phyloP scores from a whole-genome alignment of 2,113 vertebrate species.

The Pygoscelis antarcticus region DNA sequence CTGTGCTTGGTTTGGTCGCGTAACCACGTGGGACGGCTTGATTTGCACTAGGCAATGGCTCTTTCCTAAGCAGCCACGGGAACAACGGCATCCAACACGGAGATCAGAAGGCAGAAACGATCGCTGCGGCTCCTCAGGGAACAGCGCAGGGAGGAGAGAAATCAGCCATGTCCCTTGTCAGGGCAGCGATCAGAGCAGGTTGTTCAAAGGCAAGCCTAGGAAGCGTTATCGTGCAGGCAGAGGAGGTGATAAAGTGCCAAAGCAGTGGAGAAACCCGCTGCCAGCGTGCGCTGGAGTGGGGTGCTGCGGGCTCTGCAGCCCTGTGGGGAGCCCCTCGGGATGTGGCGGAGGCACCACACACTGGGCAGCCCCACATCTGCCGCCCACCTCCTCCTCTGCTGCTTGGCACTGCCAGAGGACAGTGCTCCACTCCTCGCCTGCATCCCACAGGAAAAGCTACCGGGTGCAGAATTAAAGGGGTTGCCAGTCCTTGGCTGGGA shows the following conservation, averaged over 20 bases:
- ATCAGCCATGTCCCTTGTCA: background rate
- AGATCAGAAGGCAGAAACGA: background rate
- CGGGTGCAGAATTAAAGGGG: background rate
- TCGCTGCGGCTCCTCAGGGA: background rate
- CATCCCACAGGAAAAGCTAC: background rate
- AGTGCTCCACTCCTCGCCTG: rapidly evolving
- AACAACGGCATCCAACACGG: rapidly evolving
- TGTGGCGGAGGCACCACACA: rapidly evolving
- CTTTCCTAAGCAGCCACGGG: background rate
- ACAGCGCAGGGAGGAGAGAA: background rate
- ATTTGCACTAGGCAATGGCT: background rate
- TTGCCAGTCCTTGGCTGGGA: rapidly evolving
- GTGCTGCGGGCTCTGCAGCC: background rate
- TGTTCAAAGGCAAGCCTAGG: background rate
- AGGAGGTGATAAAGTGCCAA: background rate
- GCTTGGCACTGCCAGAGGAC: background rate
- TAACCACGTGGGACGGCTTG: background rate
- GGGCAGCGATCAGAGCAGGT: background rate
- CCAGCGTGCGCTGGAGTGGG: rapidly evolving
- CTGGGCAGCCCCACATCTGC: background rate
- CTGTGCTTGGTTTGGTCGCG: background rate
- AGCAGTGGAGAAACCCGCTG: background rate
- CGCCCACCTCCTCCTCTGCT: background rate
- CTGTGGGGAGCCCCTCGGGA: background rate
- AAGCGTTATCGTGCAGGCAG: rapidly evolving